These are phyloP conservation scores for Tetanocera ferruginea DNA, from an alignment of 2,888 invertebrate genomes.

Conservation along the genomic window DNA sequence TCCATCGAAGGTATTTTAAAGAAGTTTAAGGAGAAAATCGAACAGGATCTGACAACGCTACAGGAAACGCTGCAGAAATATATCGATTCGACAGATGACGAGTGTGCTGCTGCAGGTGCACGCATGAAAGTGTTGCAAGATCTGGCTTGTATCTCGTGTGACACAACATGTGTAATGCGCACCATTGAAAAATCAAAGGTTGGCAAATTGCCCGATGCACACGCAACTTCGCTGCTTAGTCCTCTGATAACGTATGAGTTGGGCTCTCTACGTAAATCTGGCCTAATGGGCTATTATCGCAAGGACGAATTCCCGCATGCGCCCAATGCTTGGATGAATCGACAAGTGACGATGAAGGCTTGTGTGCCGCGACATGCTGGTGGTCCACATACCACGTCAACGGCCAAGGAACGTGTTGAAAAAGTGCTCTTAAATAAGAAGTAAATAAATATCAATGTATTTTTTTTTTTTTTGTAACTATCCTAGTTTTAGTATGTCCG, in stretches of 20 bases:
- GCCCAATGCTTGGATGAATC: constrained; percentile 56
- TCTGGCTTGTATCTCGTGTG: constrained; percentile 83
- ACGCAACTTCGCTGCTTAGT: constrained; percentile 75
- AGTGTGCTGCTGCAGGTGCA: constrained; percentile 80
- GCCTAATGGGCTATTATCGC: constrained; percentile 62
- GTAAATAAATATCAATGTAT: constrained; percentile 34
- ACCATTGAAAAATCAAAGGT: constrained; percentile 72
- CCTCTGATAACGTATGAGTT: constrained; percentile 82
- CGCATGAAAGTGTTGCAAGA: constrained; percentile 78
- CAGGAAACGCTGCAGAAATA: constrained; percentile 59
- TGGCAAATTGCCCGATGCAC: constrained; percentile 72
- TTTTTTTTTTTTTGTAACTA: neutral
- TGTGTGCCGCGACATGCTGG: constrained; percentile 78
- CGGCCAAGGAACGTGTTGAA: constrained; percentile 77
- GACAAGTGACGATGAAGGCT: constrained; percentile 50
- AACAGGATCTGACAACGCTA: constrained; percentile 66
- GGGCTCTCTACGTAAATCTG: constrained; percentile 70
- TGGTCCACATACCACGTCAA: constrained; percentile 81
- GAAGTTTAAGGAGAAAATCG: constrained; percentile 78
- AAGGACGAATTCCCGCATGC: constrained; percentile 62
- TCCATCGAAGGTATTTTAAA: constrained; percentile 77
- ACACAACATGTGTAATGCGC: constrained; percentile 80
- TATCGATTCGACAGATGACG: constrained; percentile 63
- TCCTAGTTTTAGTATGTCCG: neutral
- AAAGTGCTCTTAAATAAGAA: constrained; percentile 58